Conservation (phyloP, 2,113 vertebrate species). For the Puffinus mauretanicus region DNA sequence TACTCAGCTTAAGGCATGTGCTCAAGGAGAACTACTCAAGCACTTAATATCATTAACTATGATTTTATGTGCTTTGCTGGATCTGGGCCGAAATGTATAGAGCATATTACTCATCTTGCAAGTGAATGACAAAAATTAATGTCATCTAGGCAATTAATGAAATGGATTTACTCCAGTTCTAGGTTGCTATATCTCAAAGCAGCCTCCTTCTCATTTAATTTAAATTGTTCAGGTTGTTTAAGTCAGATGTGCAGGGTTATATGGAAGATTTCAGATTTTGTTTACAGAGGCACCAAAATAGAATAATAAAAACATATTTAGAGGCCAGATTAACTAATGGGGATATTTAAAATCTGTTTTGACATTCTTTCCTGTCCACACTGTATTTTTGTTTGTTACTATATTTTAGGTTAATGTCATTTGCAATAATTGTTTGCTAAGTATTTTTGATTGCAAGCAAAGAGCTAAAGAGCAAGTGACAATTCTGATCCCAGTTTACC, state of each 20-base stretch:
- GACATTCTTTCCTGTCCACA: background rate
- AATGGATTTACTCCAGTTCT: slow-evolving; percentile 22
- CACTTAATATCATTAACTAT: slow-evolving; percentile 28
- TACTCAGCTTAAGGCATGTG: background rate
- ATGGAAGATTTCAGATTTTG: background rate
- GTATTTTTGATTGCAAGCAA: background rate
- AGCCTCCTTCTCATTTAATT: background rate
- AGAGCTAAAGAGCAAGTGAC: background rate
- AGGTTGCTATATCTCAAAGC: background rate
- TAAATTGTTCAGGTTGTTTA: background rate
- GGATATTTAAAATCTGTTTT: background rate
- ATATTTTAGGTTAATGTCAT: background rate
- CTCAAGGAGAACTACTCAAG: background rate
- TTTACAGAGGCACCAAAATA: background rate
- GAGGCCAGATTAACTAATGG: background rate
- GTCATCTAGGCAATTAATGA: slow-evolving; percentile 25
- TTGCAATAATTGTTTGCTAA: background rate
- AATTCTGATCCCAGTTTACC: background rate
- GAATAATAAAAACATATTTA: background rate
- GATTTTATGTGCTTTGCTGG: slow-evolving; percentile 34
- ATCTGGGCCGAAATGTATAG: background rate
- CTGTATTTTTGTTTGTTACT: background rate
- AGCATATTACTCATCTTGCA: background rate
- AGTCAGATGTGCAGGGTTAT: background rate
- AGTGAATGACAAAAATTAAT: slow-evolving; percentile 26